A percentile compares a stretch with the other conserved stretches of the same genome.
These are phyloP conservation scores for Eupeodes luniger DNA, from an alignment of 2,888 invertebrate species.

Conservation along the genomic window DNA sequence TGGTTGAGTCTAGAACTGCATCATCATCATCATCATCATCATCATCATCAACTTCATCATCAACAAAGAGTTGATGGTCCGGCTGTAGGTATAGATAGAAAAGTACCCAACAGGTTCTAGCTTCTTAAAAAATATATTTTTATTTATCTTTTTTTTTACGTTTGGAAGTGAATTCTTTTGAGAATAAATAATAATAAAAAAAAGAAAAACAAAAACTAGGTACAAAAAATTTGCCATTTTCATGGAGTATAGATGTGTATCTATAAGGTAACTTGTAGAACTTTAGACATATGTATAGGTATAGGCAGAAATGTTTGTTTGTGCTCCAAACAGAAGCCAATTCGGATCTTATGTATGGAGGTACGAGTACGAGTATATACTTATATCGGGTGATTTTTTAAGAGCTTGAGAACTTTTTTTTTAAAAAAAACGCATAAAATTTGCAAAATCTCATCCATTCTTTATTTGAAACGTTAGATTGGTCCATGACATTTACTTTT, in stretches of 20 bases:
- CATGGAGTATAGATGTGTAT: conserved; percentile 7
- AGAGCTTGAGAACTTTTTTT: too few relatives aligned
- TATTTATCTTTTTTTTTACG: conserved; percentile 17
- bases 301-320: neutral
- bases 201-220: conserved; percentile 34
- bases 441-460: too few relatives aligned
- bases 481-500: too few relatives aligned
- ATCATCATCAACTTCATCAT: conserved; percentile 25
- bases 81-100: neutral
- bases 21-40: conserved; percentile 49
- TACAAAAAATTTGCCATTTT: conserved; percentile 47
- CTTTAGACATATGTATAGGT: neutral
- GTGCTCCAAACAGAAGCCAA: conserved; percentile 16
- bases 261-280: conserved; percentile 9
- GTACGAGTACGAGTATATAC: neutral
- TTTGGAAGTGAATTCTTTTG: conserved; percentile 47
- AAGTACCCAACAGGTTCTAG: conserved; percentile 44
- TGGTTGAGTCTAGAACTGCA: conserved; percentile 60
- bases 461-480: too few relatives aligned
- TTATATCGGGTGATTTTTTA: too few relatives aligned
- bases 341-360: neutral
- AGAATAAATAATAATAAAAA: conserved; percentile 20
- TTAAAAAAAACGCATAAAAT: too few relatives aligned
- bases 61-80: conserved; percentile 44
- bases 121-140: conserved; percentile 8